A percentile compares a stretch with the other conserved stretches of the same genome.
Evolutionary conservation across 2,797 vertebrate genomes (phyloP).

Genomic region (Hylomyscus alleni): DNA sequence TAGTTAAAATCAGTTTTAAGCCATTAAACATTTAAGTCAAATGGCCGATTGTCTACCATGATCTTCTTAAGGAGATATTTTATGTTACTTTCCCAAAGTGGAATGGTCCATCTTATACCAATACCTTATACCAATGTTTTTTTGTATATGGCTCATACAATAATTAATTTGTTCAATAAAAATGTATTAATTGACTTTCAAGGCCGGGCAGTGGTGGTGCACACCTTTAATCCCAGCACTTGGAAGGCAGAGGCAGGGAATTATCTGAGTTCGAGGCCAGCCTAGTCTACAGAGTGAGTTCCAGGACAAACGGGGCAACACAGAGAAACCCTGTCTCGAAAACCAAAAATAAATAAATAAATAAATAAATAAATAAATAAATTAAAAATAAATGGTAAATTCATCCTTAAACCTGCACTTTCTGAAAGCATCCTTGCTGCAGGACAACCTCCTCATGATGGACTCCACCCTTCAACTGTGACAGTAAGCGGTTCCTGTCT

Average conservation of each 20-base stretch:
- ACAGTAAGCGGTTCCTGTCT: background rate
- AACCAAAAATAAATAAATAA: no score
- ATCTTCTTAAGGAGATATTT: background rate
- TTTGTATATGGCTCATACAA: background rate
- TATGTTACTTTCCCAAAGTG: background rate
- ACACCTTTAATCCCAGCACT: no score
- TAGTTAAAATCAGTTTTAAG: conserved; percentile 34
- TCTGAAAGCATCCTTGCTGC: background rate
- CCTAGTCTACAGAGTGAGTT: no score
- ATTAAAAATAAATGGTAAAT: no score
- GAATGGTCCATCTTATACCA: background rate
- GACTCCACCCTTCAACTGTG: background rate
- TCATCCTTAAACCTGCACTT: background rate
- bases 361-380: no score
- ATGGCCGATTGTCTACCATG: background rate
- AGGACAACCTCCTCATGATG: background rate
- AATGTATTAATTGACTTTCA: background rate
- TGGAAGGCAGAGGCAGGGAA: no score
- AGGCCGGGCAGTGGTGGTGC: no score
- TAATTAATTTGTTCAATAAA: conserved; percentile 33
- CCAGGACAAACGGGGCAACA: no score
- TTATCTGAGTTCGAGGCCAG: no score
- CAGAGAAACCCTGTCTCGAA: no score
- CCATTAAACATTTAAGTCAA: background rate
- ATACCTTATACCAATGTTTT: background rate